Conservation (phyloP, 1,140 invertebrate species). For the Formica exsecta region DNA sequence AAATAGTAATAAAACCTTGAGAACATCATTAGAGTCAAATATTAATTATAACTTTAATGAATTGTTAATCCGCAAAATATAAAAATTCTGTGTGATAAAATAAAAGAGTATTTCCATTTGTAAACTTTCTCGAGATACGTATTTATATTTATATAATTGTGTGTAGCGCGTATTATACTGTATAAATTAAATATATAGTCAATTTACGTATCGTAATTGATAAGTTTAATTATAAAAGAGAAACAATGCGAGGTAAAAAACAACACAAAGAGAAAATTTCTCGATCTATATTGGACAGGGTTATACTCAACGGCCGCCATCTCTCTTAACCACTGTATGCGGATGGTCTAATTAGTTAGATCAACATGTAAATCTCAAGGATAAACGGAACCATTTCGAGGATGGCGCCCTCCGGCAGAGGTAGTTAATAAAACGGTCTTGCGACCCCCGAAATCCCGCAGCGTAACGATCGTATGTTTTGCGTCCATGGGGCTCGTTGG, state of each 20-base stretch:
- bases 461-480: slow-evolving; percentile 66
- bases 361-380: slow-evolving; percentile 76
- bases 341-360: slow-evolving; percentile 76
- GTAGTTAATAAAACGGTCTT: slow-evolving; percentile 70
- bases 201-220: neutral
- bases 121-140: neutral
- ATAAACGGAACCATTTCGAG: slow-evolving; percentile 65
- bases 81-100: neutral
- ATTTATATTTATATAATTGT: neutral
- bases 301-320: neutral
- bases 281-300: neutral
- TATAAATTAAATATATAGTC: no score
- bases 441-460: slow-evolving; percentile 56
- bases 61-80: neutral
- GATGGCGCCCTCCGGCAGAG: slow-evolving; percentile 54
- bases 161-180: neutral
- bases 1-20: neutral
- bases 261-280: slow-evolving; percentile 4
- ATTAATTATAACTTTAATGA: no score
- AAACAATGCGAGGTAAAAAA: slow-evolving; percentile 1
- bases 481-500: slow-evolving; percentile 31
- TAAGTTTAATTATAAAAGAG: neutral
- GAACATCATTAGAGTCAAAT: neutral
- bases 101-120: neutral
- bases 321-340: slow-evolving; percentile 31